phyloP scores from a whole-genome alignment of 2,888 invertebrate species.

The Ctena decussata region DNA sequence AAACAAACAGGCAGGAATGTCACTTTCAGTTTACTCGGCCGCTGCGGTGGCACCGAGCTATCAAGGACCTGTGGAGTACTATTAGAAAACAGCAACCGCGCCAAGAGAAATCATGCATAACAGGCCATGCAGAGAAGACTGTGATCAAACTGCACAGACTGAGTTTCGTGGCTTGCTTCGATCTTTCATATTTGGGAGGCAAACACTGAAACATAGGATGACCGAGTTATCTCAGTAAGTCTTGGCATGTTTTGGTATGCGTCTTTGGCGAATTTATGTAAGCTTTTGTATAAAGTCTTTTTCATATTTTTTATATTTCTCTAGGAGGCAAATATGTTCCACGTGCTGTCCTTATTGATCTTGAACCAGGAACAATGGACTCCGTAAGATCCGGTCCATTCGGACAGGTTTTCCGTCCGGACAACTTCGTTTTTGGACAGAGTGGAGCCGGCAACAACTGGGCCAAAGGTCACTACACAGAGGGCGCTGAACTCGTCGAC shows the following conservation, averaged over 20 bases:
- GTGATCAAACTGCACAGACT: not conserved
- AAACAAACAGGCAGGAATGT: too few species aligned
- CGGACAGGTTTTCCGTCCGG: constrained; percentile 91
- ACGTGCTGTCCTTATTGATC: constrained; percentile 96
- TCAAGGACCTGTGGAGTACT: too few species aligned
- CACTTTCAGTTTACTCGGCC: too few species aligned
- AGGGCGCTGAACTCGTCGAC: constrained; percentile 88
- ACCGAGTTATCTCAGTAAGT: too few species aligned
- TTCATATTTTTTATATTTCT: constrained; percentile 1
- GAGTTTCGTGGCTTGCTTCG: not conserved
- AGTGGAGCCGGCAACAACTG: constrained; percentile 92
- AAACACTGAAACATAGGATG: not conserved
- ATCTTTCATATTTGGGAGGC: not conserved
- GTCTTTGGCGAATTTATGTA: too few species aligned
- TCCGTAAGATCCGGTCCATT: constrained; percentile 98
- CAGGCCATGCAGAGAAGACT: too few species aligned
- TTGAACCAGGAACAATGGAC: constrained; percentile 99
- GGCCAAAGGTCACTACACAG: constrained; percentile 87
- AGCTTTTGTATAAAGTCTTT: too few species aligned
- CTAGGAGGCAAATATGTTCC: constrained; percentile 95
- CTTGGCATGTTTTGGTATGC: not conserved
- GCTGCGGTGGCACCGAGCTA: too few species aligned
- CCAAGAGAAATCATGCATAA: too few species aligned
- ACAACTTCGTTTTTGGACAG: constrained; percentile 95
- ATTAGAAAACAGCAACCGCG: too few species aligned